phyloP scores from a whole-genome alignment of 2,888 invertebrate species.

The Sarcophaga rosellei region DNA sequence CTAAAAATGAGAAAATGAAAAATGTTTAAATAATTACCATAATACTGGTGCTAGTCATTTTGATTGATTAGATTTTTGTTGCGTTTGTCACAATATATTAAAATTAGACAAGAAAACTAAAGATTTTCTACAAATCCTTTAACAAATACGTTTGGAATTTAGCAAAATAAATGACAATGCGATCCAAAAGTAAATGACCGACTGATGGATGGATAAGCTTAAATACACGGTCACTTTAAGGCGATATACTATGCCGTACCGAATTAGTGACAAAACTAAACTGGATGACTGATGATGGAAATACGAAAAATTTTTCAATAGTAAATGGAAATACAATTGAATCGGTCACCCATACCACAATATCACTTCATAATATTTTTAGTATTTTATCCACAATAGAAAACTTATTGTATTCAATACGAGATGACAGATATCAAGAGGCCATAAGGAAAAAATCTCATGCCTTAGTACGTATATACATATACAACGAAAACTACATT shows the following conservation, averaged over 20 bases:
- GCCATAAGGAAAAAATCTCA: slow-evolving; percentile 17
- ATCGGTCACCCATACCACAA: slow-evolving; percentile 39
- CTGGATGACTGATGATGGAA: slow-evolving; percentile 74
- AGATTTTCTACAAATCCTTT: slow-evolving; percentile 33
- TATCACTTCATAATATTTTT: not conserved
- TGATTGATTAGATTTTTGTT: slow-evolving; percentile 45
- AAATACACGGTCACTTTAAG: slow-evolving; percentile 5
- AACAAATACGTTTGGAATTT: slow-evolving; percentile 5
- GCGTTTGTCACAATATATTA: not conserved
- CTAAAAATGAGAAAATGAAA: not conserved
- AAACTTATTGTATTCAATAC: not conserved
- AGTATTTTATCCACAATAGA: too few species aligned
- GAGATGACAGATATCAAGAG: slow-evolving; percentile 45
- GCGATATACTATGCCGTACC: slow-evolving; percentile 73
- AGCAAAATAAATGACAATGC: slow-evolving; percentile 12
- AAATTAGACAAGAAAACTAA: slow-evolving; percentile 19
- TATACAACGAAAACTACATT: not conserved
- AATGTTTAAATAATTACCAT: slow-evolving; percentile 55
- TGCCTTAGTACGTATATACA: not conserved
- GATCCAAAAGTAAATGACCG: slow-evolving; percentile 38
- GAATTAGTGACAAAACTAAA: slow-evolving; percentile 77
- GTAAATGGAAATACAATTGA: slow-evolving; percentile 10
- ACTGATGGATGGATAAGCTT: not conserved
- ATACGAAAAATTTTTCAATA: slow-evolving; percentile 23
- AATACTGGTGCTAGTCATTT: slow-evolving; percentile 57